Evolutionary conservation across 2,888 invertebrate species (phyloP).

Genomic region (Hetaerina titia): DNA sequence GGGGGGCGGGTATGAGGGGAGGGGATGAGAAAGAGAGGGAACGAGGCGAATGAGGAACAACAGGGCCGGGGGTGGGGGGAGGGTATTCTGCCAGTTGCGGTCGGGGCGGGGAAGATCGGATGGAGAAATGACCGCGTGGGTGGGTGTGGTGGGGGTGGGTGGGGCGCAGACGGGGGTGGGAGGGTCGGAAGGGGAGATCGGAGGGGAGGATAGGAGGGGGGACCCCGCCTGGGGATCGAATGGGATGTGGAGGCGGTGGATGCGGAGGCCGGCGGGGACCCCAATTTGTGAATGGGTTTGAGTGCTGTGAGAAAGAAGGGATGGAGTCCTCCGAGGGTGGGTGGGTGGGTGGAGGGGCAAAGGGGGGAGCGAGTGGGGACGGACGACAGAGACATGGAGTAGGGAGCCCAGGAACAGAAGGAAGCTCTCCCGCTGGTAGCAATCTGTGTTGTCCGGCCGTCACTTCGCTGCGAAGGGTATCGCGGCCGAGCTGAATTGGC

Average conservation of each 20-base stretch:
- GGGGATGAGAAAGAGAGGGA: background rate
- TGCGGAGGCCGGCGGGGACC: slow-evolving; percentile 55
- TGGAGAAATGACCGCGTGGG: background rate
- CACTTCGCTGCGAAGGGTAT: slow-evolving; percentile 51
- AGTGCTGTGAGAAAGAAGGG: slow-evolving; percentile 56
- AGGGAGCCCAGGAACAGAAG: background rate
- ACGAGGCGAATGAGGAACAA: background rate
- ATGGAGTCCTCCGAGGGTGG: background rate
- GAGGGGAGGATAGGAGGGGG: background rate
- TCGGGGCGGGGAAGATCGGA: background rate
- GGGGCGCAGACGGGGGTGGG: background rate
- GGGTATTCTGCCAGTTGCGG: no score
- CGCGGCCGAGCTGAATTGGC: slow-evolving; percentile 56
- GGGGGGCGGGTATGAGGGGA: no score
- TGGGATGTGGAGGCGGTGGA: background rate
- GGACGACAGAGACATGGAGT: background rate
- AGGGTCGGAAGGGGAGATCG: background rate
- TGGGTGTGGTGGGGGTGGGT: background rate
- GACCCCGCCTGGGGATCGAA: slow-evolving; percentile 41
- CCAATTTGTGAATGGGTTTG: slow-evolving; percentile 66
- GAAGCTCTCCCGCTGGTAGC: slow-evolving; percentile 42
- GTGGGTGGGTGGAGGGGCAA: background rate
- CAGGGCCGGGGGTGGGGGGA: no score
- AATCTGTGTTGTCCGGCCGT: slow-evolving; percentile 60
- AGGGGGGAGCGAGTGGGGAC: background rate